Conservation (phyloP, 2,113 vertebrate species). For the Phalacrocorax pelagicus region DNA sequence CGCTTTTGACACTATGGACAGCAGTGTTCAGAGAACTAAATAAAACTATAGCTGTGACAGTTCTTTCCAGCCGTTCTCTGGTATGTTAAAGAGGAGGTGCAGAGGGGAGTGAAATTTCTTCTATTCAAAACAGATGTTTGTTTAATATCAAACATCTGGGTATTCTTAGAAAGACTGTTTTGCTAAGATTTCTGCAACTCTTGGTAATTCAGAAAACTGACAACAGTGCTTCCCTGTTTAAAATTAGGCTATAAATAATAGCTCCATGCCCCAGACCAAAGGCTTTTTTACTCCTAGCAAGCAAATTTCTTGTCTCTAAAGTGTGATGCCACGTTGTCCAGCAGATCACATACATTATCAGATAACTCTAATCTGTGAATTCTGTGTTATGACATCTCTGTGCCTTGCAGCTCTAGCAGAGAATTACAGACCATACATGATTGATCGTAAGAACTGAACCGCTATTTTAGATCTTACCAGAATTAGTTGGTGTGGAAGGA, state of each 20-base stretch:
- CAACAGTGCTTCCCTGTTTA: conserved; percentile 59
- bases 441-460: background rate
- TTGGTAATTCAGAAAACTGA: conserved; percentile 71
- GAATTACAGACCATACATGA: background rate
- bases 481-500: background rate
- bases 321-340: conserved; percentile 35
- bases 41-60: conserved; percentile 63
- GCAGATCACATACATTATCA: conserved; percentile 33
- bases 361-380: conserved; percentile 22
- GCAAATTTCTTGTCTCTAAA: conserved; percentile 52
- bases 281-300: conserved; percentile 43
- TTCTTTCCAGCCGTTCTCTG: conserved; percentile 31
- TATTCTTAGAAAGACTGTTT: conserved; percentile 68
- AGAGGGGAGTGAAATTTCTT: conserved; percentile 54
- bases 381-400: background rate
- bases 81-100: conserved; percentile 15
- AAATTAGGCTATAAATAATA: conserved; percentile 70
- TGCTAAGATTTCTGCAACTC: conserved; percentile 73
- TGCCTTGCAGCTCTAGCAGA: background rate
- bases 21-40: conserved; percentile 73
- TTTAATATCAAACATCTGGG: conserved; percentile 77
- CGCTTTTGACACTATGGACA: conserved; percentile 79
- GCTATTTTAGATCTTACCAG: background rate
- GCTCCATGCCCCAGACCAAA: background rate
- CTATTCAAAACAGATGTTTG: conserved; percentile 75